phyloP scores from a whole-genome alignment of 2,888 invertebrate genomes.

The Campaea margaritaria region DNA sequence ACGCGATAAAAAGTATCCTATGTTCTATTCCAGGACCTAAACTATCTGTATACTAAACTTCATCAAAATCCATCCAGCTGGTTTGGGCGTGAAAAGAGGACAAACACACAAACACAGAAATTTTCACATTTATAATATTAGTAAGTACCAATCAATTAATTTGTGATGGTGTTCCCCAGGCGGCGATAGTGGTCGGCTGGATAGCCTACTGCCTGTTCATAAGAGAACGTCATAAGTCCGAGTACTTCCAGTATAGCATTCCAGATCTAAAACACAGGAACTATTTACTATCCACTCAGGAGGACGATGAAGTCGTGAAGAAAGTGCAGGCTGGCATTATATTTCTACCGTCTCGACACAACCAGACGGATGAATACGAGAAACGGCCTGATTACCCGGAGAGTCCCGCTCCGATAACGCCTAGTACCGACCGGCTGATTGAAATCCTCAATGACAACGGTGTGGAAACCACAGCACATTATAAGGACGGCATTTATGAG shows the following conservation, averaged over 20 bases:
- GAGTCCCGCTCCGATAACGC: slow-evolving; percentile 57
- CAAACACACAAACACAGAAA: no score
- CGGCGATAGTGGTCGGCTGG: slow-evolving; percentile 67
- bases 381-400: slow-evolving; percentile 78
- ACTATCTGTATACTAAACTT: no score
- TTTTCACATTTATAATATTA: no score
- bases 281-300: slow-evolving; percentile 55
- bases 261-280: slow-evolving; percentile 65
- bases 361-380: slow-evolving; percentile 63
- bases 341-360: slow-evolving; percentile 68
- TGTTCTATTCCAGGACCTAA: no score
- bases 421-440: slow-evolving; percentile 64
- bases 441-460: slow-evolving; percentile 62
- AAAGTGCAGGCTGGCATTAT: slow-evolving; percentile 68
- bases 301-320: slow-evolving; percentile 43
- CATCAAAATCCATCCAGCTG: no score
- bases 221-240: slow-evolving; percentile 71
- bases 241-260: slow-evolving; percentile 66
- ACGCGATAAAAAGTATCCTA: no score
- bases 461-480: slow-evolving; percentile 53
- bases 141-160: not conserved
- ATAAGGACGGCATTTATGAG: slow-evolving; percentile 67
- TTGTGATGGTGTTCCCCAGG: slow-evolving; percentile 53
- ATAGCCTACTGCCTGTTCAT: slow-evolving; percentile 79
- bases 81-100: no score